These are phyloP conservation scores for Acholoe squamosa DNA, from an alignment of 2,888 invertebrate genomes.

Conservation along the genomic window DNA sequence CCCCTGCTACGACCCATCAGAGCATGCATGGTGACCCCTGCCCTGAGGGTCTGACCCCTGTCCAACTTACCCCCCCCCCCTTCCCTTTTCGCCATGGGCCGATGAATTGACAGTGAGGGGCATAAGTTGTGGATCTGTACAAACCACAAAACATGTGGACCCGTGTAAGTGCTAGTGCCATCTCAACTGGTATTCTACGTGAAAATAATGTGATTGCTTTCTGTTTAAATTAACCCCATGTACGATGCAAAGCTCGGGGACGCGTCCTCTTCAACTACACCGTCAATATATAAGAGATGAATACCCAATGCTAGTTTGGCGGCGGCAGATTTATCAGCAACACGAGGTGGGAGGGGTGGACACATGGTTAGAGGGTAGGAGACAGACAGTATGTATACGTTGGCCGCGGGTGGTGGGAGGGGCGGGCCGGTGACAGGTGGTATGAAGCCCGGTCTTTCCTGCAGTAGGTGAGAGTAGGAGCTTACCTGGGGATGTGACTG, in stretches of 20 bases:
- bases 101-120: not conserved
- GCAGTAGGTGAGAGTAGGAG: not conserved
- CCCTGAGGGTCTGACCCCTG: not conserved
- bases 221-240: too few species aligned
- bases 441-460: not conserved
- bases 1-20: not conserved
- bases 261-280: too few species aligned
- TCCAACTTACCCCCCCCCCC: not conserved
- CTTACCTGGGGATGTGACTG: not conserved
- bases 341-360: not conserved
- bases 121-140: too few species aligned
- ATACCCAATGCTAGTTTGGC: too few species aligned
- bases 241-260: too few species aligned
- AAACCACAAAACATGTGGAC: too few species aligned
- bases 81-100: not conserved
- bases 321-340: too few species aligned
- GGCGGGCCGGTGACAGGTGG: conserved; percentile 34
- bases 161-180: too few species aligned
- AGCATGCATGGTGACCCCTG: conserved; percentile 42
- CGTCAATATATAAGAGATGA: too few species aligned
- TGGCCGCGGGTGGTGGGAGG: conserved; percentile 37
- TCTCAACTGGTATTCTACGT: too few species aligned
- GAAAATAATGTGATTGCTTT: too few species aligned
- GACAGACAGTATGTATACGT: not conserved
- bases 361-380: not conserved